phyloP scores from a whole-genome alignment of 2,113 vertebrate species.

The Sander vitreus region DNA sequence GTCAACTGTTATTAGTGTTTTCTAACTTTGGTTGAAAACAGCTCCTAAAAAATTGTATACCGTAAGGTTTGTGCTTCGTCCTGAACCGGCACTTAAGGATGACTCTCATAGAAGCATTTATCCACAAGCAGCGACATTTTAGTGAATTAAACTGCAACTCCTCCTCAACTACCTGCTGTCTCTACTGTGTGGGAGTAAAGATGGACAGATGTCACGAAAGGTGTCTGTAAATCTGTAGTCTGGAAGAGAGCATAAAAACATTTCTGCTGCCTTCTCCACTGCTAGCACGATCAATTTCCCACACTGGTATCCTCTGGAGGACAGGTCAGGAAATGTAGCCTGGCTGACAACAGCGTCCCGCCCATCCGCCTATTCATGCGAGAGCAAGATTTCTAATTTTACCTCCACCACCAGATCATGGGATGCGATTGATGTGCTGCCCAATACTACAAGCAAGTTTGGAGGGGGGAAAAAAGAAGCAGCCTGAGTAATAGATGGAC shows the following conservation, averaged over 20 bases:
- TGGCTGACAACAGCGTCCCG: slow-evolving; percentile 1
- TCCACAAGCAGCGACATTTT: neutral
- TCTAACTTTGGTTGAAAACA: neutral
- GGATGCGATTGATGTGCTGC: slow-evolving; percentile 34
- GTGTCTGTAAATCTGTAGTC: slow-evolving; percentile 8
- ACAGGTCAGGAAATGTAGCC: slow-evolving; percentile 44
- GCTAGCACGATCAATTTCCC: slow-evolving; percentile 7
- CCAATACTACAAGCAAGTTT: neutral
- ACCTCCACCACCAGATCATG: slow-evolving; percentile 7
- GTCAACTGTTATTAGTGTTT: neutral
- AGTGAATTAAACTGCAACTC: slow-evolving; percentile 1
- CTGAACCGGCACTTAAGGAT: neutral
- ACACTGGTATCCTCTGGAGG: slow-evolving; percentile 7
- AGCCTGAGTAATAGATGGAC: neutral
- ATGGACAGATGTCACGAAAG: neutral
- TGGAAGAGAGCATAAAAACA: neutral
- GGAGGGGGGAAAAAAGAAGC: too few species aligned
- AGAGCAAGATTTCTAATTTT: slow-evolving; percentile 55
- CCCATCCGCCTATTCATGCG: slow-evolving; percentile 31
- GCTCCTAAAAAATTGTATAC: neutral
- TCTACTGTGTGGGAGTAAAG: slow-evolving; percentile 13
- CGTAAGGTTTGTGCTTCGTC: neutral
- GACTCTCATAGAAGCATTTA: neutral
- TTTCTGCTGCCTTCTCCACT: neutral
- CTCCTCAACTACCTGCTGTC: neutral